phyloP scores from a whole-genome alignment of 2,888 invertebrate genomes.

The Drosophila hamatofila region DNA sequence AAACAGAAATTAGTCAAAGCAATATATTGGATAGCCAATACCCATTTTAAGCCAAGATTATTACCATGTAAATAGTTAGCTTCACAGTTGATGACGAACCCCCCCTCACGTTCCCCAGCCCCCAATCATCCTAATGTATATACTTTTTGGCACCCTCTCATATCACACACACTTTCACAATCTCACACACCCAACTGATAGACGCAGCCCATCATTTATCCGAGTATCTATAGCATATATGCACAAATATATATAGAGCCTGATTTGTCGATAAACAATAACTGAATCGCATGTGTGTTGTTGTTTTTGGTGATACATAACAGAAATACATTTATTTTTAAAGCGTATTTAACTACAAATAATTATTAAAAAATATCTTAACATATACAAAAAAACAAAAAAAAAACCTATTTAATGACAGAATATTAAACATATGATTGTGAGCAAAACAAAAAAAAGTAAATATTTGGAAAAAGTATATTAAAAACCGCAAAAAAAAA shows the following conservation, averaged over 20 bases:
- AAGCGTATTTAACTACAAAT: conserved; percentile 58
- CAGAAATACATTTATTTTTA: conserved; percentile 63
- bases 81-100: conserved; percentile 2
- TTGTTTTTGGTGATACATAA: conserved; percentile 68
- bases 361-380: conserved; percentile 32
- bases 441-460: conserved; percentile 43
- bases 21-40: not conserved
- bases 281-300: conserved; percentile 66
- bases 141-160: conserved; percentile 15
- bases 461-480: conserved; percentile 6
- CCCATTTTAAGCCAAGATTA: conserved; percentile 31
- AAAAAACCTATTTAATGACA: conserved; percentile 64
- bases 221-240: conserved; percentile 19
- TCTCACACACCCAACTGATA: not conserved
- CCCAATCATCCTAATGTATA: conserved; percentile 17
- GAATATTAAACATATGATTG: conserved; percentile 73
- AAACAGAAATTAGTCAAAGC: conserved; percentile 32
- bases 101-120: not conserved
- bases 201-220: conserved; percentile 3
- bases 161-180: conserved; percentile 4
- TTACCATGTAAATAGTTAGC: conserved; percentile 28
- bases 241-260: conserved; percentile 10
- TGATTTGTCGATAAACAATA: conserved; percentile 50
- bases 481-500: conserved; percentile 5
- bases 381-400: conserved; percentile 50